Conservation (phyloP, 2,888 invertebrate genomes). For the Brenthis daphne region DNA sequence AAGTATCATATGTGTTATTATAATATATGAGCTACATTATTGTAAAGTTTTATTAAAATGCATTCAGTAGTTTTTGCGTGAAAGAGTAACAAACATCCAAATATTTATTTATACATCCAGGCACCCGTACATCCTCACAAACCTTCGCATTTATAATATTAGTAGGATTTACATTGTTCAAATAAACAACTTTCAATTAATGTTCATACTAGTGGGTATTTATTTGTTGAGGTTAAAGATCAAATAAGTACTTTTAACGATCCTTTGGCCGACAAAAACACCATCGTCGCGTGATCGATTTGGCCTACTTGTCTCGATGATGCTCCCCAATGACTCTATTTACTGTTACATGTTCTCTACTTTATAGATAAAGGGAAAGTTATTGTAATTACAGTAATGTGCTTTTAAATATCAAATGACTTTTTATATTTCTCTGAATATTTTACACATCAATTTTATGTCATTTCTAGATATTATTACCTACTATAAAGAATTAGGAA, state of each 20-base stretch:
- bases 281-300: conserved; percentile 56
- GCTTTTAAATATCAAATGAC: neutral
- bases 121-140: too few relatives aligned
- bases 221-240: conserved; percentile 30
- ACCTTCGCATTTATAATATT: too few relatives aligned
- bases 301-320: conserved; percentile 55
- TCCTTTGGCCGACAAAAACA: conserved; percentile 36
- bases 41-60: too few relatives aligned
- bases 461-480: too few relatives aligned
- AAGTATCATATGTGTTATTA: too few relatives aligned
- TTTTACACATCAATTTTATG: too few relatives aligned
- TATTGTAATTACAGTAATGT: conserved; percentile 11
- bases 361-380: conserved; percentile 13
- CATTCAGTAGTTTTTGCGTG: too few relatives aligned
- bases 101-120: too few relatives aligned
- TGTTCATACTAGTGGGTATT: neutral
- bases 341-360: conserved; percentile 23
- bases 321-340: conserved; percentile 41
- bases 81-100: too few relatives aligned
- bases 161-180: conserved; percentile 3
- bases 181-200: neutral
- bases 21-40: too few relatives aligned
- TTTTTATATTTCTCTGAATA: neutral
- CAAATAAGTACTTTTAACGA: conserved; percentile 35
- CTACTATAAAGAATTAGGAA: too few relatives aligned